Evolutionary conservation across 1,140 invertebrate species (phyloP), one percentile per base, ranked within the genome.

Genomic region (Coelopa frigida): DNA sequence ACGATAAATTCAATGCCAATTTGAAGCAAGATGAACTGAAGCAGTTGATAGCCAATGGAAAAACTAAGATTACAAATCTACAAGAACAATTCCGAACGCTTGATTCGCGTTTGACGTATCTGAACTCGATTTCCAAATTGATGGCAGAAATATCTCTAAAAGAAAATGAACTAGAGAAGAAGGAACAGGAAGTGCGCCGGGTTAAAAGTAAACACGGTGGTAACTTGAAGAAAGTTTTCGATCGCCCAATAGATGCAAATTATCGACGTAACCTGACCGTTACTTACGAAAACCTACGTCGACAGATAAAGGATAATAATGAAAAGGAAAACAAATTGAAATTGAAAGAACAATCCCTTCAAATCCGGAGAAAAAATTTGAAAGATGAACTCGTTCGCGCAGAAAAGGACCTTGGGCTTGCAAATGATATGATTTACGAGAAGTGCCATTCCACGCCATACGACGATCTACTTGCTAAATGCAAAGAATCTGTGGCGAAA

Each of bases 161-260:
- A 44, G 71, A 78, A 52, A 68, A 73, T 20, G 72, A 80, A 60
- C 57, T 79, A 11, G 66, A 71, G 21, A 72, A 64, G 59, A 73
- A 64, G 59, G 74, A 72, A 56, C 67, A 62, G 70, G 77, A 68
- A 73, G 72, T 61, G 51, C 63, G 76, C 18, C 69, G 72, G 6
- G 59, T 79, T 2, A 79, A 77, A 55, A 76, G 76, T 37, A 83
- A 84, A 62, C 78, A 85, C 44, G 72, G 69, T 40, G 59, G 75
- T 12, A 65, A 71, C 31, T 68, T 88, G 14, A 70, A 73, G 26
- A 67, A 75, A 39, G 56, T 89, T 7, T 70, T 87, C 12, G 73
- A 75, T 4, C 59, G 72, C 23, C 61, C 84, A 36, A 78, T 82
- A 5, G 75, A 83, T 45, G 73, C 70, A n/a, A 79, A 82, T 43